These are phyloP conservation scores for Drosophila mauritiana DNA, from an alignment of 1,140 invertebrate genomes.

Conservation along the genomic window DNA sequence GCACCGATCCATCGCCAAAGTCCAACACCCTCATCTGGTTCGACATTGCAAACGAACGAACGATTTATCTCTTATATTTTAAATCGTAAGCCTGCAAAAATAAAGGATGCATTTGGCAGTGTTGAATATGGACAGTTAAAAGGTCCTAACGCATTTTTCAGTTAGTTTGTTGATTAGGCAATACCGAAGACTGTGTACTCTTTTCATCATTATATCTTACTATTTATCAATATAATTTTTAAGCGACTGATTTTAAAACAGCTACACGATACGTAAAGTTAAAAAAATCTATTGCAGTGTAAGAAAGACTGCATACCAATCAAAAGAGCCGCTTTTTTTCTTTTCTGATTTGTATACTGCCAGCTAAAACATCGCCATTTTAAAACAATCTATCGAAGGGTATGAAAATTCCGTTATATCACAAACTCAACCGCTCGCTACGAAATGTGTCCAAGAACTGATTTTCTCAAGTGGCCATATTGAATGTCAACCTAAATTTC, in stretches of 20 bases:
- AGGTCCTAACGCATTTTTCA: no score
- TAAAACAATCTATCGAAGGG: no score
- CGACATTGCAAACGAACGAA: constrained; percentile 13
- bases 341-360: no score
- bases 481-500: background rate
- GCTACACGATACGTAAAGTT: no score
- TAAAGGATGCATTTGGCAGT: background rate
- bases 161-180: background rate
- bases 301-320: no score
- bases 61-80: background rate
- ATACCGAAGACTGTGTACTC: background rate
- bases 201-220: background rate
- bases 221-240: no score
- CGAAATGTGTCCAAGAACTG: background rate
- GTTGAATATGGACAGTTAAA: background rate
- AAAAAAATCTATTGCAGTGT: no score
- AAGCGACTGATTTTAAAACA: no score
- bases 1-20: constrained; percentile 28
- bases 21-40: constrained; percentile 30
- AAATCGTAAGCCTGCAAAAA: constrained; percentile 5
- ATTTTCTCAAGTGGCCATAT: background rate
- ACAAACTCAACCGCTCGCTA: background rate
- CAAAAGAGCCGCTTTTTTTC: no score
- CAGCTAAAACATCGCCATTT: no score
- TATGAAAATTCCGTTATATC: background rate